phyloP scores from a whole-genome alignment of 35 echinoderm and acorn worm species.

The Diadema setosum region DNA sequence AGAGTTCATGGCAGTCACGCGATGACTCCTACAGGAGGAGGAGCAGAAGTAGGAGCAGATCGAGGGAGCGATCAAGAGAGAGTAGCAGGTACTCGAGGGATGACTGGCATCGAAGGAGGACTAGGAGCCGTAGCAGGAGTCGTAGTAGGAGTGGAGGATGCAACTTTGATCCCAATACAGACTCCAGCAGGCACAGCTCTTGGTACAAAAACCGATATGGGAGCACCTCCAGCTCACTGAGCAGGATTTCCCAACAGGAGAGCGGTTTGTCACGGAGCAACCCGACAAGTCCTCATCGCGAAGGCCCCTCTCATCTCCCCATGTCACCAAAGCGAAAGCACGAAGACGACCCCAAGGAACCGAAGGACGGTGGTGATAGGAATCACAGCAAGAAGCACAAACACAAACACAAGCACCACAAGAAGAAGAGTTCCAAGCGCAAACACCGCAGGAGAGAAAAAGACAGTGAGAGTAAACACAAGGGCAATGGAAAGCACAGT shows the following conservation, averaged over 20 bases:
- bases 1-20: not conserved
- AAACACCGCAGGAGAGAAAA: not conserved
- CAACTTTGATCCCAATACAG: not conserved
- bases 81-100: not conserved
- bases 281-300: not conserved
- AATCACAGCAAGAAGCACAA: not conserved
- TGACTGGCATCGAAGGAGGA: not conserved
- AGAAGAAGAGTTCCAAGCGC: conserved; percentile 7
- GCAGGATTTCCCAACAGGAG: not conserved
- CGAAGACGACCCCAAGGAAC: not conserved
- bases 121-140: not conserved
- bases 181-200: not conserved
- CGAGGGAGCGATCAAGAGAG: not conserved
- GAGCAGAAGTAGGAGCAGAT: not conserved
- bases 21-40: not conserved
- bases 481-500: not conserved
- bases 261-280: not conserved
- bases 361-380: not conserved
- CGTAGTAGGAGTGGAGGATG: not conserved
- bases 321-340: not conserved
- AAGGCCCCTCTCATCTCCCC: not conserved
- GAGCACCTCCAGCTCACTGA: conserved; percentile 6
- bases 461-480: not conserved
- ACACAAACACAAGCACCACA: conserved; percentile 20
- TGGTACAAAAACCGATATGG: not conserved